phyloP scores from a whole-genome alignment of 2,888 invertebrate species.

The Papilio protenor region DNA sequence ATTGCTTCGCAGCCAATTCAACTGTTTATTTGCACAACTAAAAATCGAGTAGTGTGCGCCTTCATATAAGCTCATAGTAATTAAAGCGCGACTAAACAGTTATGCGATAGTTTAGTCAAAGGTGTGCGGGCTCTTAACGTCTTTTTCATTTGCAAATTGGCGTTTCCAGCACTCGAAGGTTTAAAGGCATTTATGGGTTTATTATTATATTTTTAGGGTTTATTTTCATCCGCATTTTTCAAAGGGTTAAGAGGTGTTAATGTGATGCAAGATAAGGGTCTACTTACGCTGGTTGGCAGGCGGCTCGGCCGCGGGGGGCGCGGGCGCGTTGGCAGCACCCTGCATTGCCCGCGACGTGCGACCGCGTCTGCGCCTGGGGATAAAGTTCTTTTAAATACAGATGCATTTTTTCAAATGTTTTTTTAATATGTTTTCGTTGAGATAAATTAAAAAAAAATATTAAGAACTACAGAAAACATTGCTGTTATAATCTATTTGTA shows the following conservation, averaged over 20 bases:
- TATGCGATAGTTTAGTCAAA: no score
- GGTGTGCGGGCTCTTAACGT: no score
- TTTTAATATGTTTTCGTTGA: no score
- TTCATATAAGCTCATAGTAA: no score
- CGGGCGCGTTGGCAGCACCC: slow-evolving; percentile 76
- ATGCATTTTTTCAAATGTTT: background rate
- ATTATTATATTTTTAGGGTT: background rate
- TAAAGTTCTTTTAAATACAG: slow-evolving; percentile 18
- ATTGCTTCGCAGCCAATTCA: no score
- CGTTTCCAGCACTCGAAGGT: background rate
- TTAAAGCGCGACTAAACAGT: no score
- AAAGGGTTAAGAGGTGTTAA: background rate
- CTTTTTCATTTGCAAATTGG: no score
- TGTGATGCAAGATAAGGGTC: background rate
- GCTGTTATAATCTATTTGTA: background rate
- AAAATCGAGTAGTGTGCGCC: no score
- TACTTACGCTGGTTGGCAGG: slow-evolving; percentile 75
- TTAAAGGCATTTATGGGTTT: background rate
- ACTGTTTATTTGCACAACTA: no score
- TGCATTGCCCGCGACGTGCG: slow-evolving; percentile 80
- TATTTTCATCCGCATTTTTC: background rate
- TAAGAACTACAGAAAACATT: background rate
- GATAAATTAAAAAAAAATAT: no score
- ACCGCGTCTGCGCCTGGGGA: slow-evolving; percentile 70
- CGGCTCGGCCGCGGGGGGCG: slow-evolving; percentile 78